Percentiles rank a stretch among this genome's conserved stretches.
Conservation (phyloP, 2,888 invertebrate species). For the Drosophila greeni region DNA sequence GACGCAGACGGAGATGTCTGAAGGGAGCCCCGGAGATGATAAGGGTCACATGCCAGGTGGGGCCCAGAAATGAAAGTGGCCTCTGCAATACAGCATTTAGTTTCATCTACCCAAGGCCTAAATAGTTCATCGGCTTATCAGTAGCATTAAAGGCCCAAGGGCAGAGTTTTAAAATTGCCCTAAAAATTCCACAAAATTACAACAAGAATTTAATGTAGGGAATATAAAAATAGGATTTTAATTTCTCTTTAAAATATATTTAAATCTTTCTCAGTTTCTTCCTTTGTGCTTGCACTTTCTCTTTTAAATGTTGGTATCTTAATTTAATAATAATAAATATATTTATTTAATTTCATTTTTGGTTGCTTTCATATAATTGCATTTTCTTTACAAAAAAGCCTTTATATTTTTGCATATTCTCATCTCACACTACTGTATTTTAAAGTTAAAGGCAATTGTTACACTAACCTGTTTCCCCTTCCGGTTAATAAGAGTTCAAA, state of each 20-base stretch:
- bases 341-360: neutral
- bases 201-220: neutral
- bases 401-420: too few species aligned
- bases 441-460: neutral
- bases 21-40: conserved; percentile 50
- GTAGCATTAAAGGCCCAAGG: neutral
- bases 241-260: neutral
- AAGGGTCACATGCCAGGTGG: conserved; percentile 60
- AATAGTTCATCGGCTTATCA: conserved; percentile 29
- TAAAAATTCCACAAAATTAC: neutral
- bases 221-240: too few species aligned
- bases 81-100: conserved; percentile 8
- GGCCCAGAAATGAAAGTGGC: conserved; percentile 20
- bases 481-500: neutral
- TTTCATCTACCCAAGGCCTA: conserved; percentile 18
- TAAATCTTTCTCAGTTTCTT: neutral
- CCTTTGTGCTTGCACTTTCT: neutral
- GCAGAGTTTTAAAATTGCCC: neutral
- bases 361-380: neutral
- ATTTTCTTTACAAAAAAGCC: neutral
- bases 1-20: conserved; percentile 16
- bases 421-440: too few species aligned
- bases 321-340: too few species aligned
- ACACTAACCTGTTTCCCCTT: neutral
- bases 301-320: neutral